phyloP scores from a whole-genome alignment of 2,797 vertebrate genomes.

The Sebastes minor region DNA sequence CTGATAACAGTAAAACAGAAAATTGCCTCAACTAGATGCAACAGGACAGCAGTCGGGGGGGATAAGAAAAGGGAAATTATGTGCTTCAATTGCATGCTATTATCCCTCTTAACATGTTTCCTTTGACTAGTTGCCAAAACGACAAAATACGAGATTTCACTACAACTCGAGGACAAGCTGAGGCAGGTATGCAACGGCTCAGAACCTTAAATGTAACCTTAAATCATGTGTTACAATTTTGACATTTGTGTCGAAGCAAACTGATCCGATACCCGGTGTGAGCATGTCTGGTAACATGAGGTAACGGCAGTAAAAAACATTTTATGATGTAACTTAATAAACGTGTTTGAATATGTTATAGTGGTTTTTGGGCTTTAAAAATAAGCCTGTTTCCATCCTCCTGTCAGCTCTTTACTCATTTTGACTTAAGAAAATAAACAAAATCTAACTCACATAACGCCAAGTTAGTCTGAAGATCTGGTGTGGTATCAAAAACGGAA shows the following conservation, averaged over 20 bases:
- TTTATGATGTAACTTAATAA: neutral
- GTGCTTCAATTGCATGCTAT: constrained; percentile 65
- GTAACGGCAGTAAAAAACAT: neutral
- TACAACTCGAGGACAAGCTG: constrained; percentile 65
- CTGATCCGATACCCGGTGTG: neutral
- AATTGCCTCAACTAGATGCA: constrained; percentile 60
- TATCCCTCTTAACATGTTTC: constrained; percentile 63
- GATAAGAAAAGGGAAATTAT: constrained; percentile 42
- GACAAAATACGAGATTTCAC: constrained; percentile 58
- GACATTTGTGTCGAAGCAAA: neutral
- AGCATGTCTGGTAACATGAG: neutral
- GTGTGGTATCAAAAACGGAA: neutral
- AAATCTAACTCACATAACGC: neutral
- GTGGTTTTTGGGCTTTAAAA: neutral
- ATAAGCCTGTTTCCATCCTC: neutral
- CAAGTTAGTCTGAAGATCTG: neutral
- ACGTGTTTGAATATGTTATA: neutral
- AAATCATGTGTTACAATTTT: constrained; percentile 21
- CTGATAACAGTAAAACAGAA: constrained; percentile 56
- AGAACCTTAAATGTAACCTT: constrained; percentile 27
- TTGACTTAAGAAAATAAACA: constrained; percentile 15
- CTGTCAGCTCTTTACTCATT: neutral
- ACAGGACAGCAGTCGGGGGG: constrained; percentile 56
- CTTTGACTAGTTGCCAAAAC: constrained; percentile 62
- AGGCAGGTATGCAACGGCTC: constrained; percentile 52